These are phyloP conservation scores for Ephydatia muelleri DNA, from an alignment of 37 sponge, comb jelly and placozoan genomes.

Conservation along the genomic window DNA sequence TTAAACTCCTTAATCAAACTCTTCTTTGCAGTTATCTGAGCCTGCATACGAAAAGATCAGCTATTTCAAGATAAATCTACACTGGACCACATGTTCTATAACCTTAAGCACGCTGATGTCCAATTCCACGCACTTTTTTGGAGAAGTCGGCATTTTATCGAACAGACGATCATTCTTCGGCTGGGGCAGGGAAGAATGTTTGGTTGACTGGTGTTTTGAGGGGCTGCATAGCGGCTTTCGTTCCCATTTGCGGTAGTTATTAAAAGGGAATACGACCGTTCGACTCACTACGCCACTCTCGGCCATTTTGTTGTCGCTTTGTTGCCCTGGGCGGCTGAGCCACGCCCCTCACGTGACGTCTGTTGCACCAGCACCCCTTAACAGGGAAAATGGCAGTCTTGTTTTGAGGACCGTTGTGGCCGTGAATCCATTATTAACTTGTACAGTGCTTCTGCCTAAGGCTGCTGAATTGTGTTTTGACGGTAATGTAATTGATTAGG, in stretches of 20 bases:
- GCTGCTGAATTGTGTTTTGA: not conserved
- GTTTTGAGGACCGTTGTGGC: not conserved
- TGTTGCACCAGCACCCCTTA: not conserved
- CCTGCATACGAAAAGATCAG: not conserved
- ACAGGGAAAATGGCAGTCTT: not conserved
- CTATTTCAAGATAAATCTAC: not conserved
- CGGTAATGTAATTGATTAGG: not conserved
- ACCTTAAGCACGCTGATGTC: conserved; percentile 4
- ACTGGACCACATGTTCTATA: not conserved
- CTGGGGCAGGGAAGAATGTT: not conserved
- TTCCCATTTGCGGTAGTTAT: not conserved
- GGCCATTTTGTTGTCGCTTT: not conserved
- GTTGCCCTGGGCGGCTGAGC: not conserved
- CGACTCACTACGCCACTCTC: not conserved
- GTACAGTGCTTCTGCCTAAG: not conserved
- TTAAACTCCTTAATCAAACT: conserved; percentile 16
- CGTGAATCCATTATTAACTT: not conserved
- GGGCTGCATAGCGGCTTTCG: not conserved
- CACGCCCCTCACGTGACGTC: not conserved
- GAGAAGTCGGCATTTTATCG: not conserved
- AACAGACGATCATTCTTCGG: not conserved
- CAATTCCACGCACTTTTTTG: not conserved
- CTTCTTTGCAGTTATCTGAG: conserved; percentile 22
- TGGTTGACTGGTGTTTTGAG: not conserved
- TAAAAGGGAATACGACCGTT: not conserved